A percentile compares a stretch with the other conserved stretches of the same genome.
Evolutionary conservation across 37 sponge, comb jelly and placozoan genomes (phyloP).

Genomic region (Oscarella lobularis): DNA sequence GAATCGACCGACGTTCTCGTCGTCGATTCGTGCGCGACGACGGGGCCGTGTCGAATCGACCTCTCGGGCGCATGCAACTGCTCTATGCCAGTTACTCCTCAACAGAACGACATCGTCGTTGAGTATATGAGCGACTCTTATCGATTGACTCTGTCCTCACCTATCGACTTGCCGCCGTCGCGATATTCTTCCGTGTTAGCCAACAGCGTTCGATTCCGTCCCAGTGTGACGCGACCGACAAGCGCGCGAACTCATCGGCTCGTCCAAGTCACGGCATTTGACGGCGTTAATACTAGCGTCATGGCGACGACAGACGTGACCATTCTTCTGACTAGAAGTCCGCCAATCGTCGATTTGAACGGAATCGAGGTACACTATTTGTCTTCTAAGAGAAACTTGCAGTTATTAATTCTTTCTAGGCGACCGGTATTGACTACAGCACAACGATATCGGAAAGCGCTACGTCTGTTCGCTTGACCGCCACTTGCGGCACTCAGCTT

Average conservation of each 20-base stretch:
- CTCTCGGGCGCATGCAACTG: slow-evolving; percentile 4
- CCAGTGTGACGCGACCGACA: not conserved
- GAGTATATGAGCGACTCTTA: not conserved
- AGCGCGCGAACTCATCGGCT: not conserved
- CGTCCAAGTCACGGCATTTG: not conserved
- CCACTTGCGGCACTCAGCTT: too few relatives aligned
- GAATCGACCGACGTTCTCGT: too few relatives aligned
- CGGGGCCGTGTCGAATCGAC: too few relatives aligned
- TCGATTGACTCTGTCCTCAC: not conserved
- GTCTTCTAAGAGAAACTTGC: too few relatives aligned
- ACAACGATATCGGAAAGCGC: too few relatives aligned
- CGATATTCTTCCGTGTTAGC: not conserved
- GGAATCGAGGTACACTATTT: not conserved
- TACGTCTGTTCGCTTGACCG: too few relatives aligned
- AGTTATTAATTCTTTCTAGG: too few relatives aligned
- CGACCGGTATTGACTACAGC: too few relatives aligned
- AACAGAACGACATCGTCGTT: not conserved
- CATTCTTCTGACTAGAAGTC: not conserved
- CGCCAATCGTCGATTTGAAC: not conserved
- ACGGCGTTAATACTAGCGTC: not conserved
- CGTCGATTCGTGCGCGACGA: too few relatives aligned
- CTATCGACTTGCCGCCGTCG: not conserved
- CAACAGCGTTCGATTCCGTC: not conserved
- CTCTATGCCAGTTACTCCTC: not conserved
- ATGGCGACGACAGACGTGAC: not conserved